Conservation (phyloP, 2,797 vertebrate genomes). For the Eutrigla gurnardus region DNA sequence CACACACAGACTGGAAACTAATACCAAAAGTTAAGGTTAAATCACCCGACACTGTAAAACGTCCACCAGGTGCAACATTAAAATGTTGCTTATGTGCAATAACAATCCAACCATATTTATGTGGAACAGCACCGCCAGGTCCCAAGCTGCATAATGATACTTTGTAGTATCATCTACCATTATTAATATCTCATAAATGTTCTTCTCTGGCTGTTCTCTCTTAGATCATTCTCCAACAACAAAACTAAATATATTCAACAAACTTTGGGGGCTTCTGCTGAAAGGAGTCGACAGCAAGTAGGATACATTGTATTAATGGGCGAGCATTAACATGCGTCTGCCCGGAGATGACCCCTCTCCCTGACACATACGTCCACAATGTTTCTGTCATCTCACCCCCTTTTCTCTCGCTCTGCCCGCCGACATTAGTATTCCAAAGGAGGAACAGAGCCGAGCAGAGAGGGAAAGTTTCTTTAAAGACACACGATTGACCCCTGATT, state of each 20-base stretch:
- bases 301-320: constrained; percentile 95
- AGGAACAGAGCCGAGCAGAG: constrained; percentile 84
- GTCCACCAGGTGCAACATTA: not conserved
- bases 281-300: constrained; percentile 81
- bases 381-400: constrained; percentile 90
- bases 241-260: constrained; percentile 16
- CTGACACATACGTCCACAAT: constrained; percentile 91
- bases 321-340: constrained; percentile 92
- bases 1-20: not conserved
- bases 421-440: constrained; percentile 90
- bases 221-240: not conserved
- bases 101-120: constrained; percentile 5
- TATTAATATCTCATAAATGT: not conserved
- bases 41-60: too few species aligned
- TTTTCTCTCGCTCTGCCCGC: constrained; percentile 47
- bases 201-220: not conserved
- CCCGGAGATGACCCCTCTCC: constrained; percentile 92
- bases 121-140: constrained; percentile 10
- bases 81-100: not conserved
- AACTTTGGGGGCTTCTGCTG: constrained; percentile 66
- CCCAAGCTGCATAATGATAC: constrained; percentile 16
- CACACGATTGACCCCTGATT: constrained; percentile 92
- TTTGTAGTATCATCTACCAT: not conserved
- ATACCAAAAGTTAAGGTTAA: not conserved
- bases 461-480: constrained; percentile 94